A percentile compares a stretch with the other conserved stretches of the same genome.
Conservation (phyloP, 2,113 vertebrate genomes). For the Amphilophus citrinellus region DNA sequence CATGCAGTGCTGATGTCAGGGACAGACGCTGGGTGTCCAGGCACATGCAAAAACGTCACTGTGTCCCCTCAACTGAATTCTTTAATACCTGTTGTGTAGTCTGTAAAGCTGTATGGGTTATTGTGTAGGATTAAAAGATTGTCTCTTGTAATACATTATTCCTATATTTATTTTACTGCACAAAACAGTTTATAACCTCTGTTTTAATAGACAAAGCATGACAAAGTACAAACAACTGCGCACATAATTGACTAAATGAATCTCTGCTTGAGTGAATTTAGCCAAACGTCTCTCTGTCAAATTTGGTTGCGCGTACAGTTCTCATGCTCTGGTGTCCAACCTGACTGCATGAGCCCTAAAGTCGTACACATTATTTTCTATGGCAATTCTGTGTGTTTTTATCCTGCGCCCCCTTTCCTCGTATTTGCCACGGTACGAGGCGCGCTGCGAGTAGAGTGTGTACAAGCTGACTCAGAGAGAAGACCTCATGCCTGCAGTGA, state of each 20-base stretch:
- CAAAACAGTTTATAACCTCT: neutral
- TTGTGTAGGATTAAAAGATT: neutral
- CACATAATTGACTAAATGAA: too few relatives aligned
- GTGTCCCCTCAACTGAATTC: neutral
- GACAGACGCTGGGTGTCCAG: neutral
- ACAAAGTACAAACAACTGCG: neutral
- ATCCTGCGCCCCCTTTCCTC: neutral
- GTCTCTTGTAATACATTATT: neutral
- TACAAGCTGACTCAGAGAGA: neutral
- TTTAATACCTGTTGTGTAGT: neutral
- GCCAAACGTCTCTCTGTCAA: neutral
- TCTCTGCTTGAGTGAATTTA: neutral
- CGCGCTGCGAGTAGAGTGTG: neutral
- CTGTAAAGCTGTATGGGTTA: neutral
- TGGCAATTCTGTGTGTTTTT: neutral
- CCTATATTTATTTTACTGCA: neutral
- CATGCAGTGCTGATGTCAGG: neutral
- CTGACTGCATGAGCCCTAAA: neutral
- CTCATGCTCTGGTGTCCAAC: neutral
- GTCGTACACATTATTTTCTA: neutral
- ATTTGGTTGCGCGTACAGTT: neutral
- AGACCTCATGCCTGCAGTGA: conserved; percentile 8
- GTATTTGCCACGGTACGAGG: neutral
- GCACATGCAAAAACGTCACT: neutral
- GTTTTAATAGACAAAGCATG: neutral